Percentiles rank a stretch among this genome's conserved stretches.
phyloP scores from a whole-genome alignment of 2,888 invertebrate species.

The Selenia dentaria region DNA sequence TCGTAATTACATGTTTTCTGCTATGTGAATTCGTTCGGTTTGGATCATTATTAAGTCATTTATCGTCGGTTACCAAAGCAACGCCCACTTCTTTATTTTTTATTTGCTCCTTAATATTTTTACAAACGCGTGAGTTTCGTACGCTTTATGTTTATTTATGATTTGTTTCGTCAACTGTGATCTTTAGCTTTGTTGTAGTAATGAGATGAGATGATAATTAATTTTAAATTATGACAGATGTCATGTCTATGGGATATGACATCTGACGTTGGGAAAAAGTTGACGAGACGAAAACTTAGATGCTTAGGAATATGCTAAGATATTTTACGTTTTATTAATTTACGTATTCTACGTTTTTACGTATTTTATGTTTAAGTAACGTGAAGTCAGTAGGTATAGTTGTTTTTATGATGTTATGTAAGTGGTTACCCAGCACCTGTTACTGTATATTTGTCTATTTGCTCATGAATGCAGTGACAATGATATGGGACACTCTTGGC shows the following conservation, averaged over 20 bases:
- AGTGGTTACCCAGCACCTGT: too few relatives aligned
- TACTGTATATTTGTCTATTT: too few relatives aligned
- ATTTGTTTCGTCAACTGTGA: slow-evolving; percentile 34
- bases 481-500: too few relatives aligned
- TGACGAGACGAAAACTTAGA: too few relatives aligned
- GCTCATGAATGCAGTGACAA: too few relatives aligned
- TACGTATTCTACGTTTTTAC: too few relatives aligned
- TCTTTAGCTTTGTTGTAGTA: slow-evolving; percentile 28
- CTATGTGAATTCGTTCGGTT: slow-evolving; percentile 65
- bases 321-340: too few relatives aligned
- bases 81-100: slow-evolving; percentile 58
- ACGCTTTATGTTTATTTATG: slow-evolving; percentile 34
- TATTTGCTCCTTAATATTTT: slow-evolving; percentile 34
- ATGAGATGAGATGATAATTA: not conserved
- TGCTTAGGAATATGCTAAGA: too few relatives aligned
- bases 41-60: slow-evolving; percentile 75
- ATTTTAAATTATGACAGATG: slow-evolving; percentile 1
- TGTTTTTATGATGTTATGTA: too few relatives aligned
- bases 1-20: slow-evolving; percentile 75
- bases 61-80: slow-evolving; percentile 61
- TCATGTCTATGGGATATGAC: not conserved
- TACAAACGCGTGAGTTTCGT: slow-evolving; percentile 47
- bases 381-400: too few relatives aligned
- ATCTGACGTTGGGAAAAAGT: too few relatives aligned
- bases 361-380: too few relatives aligned